These are phyloP conservation scores for Thalassophryne amazonica DNA, from an alignment of 2,797 vertebrate genomes.

Conservation along the genomic window DNA sequence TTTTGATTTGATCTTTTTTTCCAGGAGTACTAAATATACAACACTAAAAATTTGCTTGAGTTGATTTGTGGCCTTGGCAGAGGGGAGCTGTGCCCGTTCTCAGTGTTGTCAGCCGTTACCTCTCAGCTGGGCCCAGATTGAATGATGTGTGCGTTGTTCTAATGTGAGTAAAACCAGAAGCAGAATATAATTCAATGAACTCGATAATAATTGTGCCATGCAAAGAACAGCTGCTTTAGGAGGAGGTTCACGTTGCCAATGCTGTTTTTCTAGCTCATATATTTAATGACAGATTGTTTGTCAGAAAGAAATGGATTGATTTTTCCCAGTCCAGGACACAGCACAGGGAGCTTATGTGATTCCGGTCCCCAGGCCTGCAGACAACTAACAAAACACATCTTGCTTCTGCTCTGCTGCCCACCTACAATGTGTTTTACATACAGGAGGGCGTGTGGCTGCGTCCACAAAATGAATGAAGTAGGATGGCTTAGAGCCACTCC, in stretches of 20 bases:
- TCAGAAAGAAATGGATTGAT: constrained; percentile 89
- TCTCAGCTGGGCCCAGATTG: constrained; percentile 62
- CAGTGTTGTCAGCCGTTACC: constrained; percentile 23
- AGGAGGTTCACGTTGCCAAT: constrained; percentile 53
- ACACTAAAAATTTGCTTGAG: constrained; percentile 37
- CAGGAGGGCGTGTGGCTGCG: constrained; percentile 78
- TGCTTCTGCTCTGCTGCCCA: constrained; percentile 90
- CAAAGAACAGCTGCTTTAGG: constrained; percentile 81
- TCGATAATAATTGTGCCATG: constrained; percentile 87
- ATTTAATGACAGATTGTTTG: constrained; percentile 89
- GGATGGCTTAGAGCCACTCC: constrained; percentile 57
- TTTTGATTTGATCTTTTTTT: constrained; percentile 10
- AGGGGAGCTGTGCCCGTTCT: constrained; percentile 5
- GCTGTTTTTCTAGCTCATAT: constrained; percentile 86
- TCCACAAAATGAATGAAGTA: constrained; percentile 76
- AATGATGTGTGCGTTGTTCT: constrained; percentile 70
- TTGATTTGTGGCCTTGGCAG: constrained; percentile 25
- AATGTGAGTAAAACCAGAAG: constrained; percentile 81
- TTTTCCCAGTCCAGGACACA: constrained; percentile 83
- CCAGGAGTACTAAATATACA: constrained; percentile 28
- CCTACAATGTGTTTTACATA: constrained; percentile 88
- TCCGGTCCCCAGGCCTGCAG: constrained; percentile 90
- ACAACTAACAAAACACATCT: constrained; percentile 92
- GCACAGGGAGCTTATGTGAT: constrained; percentile 85
- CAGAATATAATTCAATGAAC: constrained; percentile 82